These are phyloP conservation scores for Apeira syringaria DNA, from an alignment of 2,888 invertebrate genomes.

Conservation along the genomic window DNA sequence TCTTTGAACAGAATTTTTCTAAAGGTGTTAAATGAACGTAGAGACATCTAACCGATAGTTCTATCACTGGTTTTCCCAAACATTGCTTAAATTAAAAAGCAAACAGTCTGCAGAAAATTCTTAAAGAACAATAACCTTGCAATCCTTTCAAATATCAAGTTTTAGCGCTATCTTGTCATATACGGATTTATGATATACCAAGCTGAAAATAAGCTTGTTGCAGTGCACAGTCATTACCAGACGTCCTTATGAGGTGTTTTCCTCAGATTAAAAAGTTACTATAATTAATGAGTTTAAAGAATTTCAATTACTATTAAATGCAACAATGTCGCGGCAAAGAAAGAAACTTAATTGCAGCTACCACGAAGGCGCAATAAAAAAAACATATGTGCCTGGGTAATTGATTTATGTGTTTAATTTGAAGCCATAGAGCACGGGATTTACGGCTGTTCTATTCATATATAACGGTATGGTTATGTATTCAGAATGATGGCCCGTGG, in stretches of 20 bases:
- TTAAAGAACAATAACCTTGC: constrained; percentile 9
- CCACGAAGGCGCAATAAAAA: constrained; percentile 14
- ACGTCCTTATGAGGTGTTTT: constrained; percentile 15
- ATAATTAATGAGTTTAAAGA: constrained; percentile 12
- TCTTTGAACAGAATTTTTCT: constrained; percentile 16
- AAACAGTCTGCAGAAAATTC: constrained; percentile 9
- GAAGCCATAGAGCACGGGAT: constrained; percentile 34
- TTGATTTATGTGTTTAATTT: constrained; percentile 58
- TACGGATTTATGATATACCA: no score
- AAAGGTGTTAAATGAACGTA: constrained; percentile 13
- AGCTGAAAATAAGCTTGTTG: background rate
- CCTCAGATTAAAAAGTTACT: constrained; percentile 12
- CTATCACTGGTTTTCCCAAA: constrained; percentile 11
- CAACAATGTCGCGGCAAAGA: constrained; percentile 10
- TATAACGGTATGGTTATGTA: constrained; percentile 10
- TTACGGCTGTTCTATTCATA: constrained; percentile 30
- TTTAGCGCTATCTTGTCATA: no score
- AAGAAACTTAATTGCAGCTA: constrained; percentile 31
- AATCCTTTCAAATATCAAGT: no score
- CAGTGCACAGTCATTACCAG: background rate
- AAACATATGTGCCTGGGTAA: constrained; percentile 31
- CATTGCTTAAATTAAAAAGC: constrained; percentile 3
- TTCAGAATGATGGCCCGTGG: constrained; percentile 21
- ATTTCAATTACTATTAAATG: constrained; percentile 17
- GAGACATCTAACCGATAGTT: background rate